Evolutionary conservation across 2,888 invertebrate genomes (phyloP).

Genomic region (Eudasyphora cyanicolor): DNA sequence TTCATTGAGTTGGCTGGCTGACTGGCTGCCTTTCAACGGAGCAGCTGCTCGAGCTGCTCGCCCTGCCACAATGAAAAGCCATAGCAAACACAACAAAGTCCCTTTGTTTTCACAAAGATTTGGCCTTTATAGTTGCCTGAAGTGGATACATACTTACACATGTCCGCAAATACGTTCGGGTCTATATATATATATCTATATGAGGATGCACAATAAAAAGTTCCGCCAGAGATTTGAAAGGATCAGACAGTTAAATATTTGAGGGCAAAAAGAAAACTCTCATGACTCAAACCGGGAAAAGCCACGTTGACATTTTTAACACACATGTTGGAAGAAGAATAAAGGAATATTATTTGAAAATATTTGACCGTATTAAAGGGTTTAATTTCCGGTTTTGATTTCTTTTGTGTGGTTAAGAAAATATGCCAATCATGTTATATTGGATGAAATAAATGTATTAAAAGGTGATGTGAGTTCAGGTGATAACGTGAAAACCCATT

Average conservation of each 20-base stretch:
- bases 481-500: too few relatives aligned
- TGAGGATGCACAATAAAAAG: slow-evolving; percentile 6
- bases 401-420: too few relatives aligned
- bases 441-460: too few relatives aligned
- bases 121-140: slow-evolving; percentile 31
- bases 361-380: background rate
- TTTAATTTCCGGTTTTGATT: too few relatives aligned
- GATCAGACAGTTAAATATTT: slow-evolving; percentile 54
- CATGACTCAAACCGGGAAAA: slow-evolving; percentile 6
- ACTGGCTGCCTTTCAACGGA: too few relatives aligned
- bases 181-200: slow-evolving; percentile 12
- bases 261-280: slow-evolving; percentile 36
- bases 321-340: too few relatives aligned
- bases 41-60: too few relatives aligned
- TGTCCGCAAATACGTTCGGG: too few relatives aligned
- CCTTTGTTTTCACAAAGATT: slow-evolving; percentile 46
- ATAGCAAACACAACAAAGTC: slow-evolving; percentile 54
- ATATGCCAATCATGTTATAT: background rate
- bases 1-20: background rate
- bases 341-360: background rate
- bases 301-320: slow-evolving; percentile 45
- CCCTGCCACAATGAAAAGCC: slow-evolving; percentile 14
- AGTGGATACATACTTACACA: background rate
- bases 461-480: too few relatives aligned
- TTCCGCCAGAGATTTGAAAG: slow-evolving; percentile 45